Conservation (phyloP, 2,888 invertebrate genomes). For the Acronicta psi region DNA sequence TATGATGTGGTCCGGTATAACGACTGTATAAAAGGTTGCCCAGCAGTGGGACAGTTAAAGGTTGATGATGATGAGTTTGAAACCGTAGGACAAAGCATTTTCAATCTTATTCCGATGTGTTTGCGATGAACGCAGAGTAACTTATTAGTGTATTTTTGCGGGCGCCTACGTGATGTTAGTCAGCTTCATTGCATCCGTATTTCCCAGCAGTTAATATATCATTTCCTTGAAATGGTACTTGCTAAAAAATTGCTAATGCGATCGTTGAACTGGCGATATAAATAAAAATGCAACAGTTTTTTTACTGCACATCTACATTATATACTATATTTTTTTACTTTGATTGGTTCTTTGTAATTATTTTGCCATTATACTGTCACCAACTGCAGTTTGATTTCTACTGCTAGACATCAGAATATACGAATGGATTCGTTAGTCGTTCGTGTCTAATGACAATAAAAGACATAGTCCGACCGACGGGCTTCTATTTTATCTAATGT, state of each 20-base stretch:
- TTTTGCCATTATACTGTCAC: too few relatives aligned
- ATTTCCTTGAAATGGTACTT: background rate
- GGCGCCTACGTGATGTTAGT: constrained; percentile 32
- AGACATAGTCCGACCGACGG: too few relatives aligned
- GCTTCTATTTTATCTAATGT: too few relatives aligned
- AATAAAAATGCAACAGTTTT: constrained; percentile 1
- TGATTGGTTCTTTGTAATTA: background rate
- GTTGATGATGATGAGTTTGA: too few relatives aligned
- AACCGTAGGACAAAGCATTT: background rate
- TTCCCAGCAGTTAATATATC: background rate
- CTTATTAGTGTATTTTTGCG: constrained; percentile 16
- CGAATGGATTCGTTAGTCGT: too few relatives aligned
- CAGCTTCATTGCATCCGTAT: background rate
- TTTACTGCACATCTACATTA: background rate
- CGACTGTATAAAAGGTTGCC: too few relatives aligned
- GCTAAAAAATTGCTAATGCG: background rate
- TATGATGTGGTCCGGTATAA: too few relatives aligned
- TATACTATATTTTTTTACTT: background rate
- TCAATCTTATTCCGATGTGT: constrained; percentile 15
- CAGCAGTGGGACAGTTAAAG: too few relatives aligned
- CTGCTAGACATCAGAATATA: background rate
- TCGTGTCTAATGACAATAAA: too few relatives aligned
- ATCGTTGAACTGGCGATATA: background rate
- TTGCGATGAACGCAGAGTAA: constrained; percentile 1
- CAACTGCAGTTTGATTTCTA: too few relatives aligned